Conservation (phyloP, 92 coral and sea anemone species). For the Palythoa heliodiscus region DNA sequence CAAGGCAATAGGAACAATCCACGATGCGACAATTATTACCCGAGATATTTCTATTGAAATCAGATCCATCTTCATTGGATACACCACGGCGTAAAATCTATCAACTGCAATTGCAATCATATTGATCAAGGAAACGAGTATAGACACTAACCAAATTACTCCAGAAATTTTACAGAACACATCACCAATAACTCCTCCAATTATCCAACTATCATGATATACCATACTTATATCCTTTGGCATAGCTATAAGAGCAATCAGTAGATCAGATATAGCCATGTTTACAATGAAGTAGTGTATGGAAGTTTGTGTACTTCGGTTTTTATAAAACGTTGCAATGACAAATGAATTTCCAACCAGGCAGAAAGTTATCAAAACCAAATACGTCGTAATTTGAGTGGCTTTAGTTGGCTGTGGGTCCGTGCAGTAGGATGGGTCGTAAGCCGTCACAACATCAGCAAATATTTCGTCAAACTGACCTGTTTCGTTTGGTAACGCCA, state of each 20-base stretch:
- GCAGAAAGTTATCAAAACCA: too few relatives aligned
- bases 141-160: background rate
- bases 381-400: too few relatives aligned
- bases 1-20: background rate
- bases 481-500: too few relatives aligned
- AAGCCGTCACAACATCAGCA: too few relatives aligned
- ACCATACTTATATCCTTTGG: background rate
- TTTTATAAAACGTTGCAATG: slow-evolving; percentile 3
- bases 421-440: too few relatives aligned
- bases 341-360: slow-evolving; percentile 8
- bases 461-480: too few relatives aligned
- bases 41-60: background rate
- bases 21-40: background rate
- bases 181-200: background rate
- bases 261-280: slow-evolving; percentile 7
- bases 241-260: background rate
- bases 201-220: background rate
- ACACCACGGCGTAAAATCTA: background rate
- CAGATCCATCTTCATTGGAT: background rate
- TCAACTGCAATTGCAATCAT: slow-evolving; percentile 3
- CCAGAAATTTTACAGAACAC: background rate
- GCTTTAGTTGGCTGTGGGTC: too few relatives aligned
- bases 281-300: slow-evolving; percentile 1
- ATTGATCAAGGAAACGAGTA: background rate
- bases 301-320: background rate